Conservation (phyloP, 2,113 vertebrate species). For the Calonectris borealis region DNA sequence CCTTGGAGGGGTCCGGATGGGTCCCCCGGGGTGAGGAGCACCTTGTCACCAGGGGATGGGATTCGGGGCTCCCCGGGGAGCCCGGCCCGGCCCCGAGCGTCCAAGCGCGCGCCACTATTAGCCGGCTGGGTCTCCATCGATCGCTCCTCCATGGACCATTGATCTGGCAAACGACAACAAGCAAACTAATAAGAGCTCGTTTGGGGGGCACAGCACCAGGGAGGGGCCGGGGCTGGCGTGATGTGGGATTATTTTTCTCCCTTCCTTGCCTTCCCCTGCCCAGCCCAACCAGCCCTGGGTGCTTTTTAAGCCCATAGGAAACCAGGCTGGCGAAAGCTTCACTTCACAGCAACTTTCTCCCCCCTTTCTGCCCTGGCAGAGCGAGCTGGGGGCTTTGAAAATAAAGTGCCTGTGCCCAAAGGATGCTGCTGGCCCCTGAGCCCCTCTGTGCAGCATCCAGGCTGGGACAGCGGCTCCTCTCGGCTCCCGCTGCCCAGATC, state of each 20-base stretch:
- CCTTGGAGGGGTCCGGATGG: not conserved
- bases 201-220: not conserved
- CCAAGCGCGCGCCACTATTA: slow-evolving; percentile 67
- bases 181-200: slow-evolving; percentile 77
- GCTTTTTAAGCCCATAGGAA: not conserved
- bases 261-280: accelerated
- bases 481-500: not conserved
- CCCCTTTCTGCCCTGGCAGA: not conserved
- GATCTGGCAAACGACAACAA: slow-evolving; percentile 85
- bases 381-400: accelerated
- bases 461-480: not conserved
- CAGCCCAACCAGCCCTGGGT: not conserved
- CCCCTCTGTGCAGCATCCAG: not conserved
- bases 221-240: not conserved
- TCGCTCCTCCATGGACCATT: slow-evolving; percentile 80
- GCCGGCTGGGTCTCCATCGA: slow-evolving; percentile 76
- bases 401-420: not conserved
- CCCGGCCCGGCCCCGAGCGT: not conserved
- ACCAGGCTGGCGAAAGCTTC: accelerated
- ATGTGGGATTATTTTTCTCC: not conserved
- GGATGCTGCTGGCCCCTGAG: not conserved
- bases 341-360: not conserved
- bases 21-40: accelerated
- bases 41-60: not conserved
- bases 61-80: not conserved